Base-by-base conservation (phyloP, 2,113 vertebrate species). In the Cricetomys ansorgei region DNA sequence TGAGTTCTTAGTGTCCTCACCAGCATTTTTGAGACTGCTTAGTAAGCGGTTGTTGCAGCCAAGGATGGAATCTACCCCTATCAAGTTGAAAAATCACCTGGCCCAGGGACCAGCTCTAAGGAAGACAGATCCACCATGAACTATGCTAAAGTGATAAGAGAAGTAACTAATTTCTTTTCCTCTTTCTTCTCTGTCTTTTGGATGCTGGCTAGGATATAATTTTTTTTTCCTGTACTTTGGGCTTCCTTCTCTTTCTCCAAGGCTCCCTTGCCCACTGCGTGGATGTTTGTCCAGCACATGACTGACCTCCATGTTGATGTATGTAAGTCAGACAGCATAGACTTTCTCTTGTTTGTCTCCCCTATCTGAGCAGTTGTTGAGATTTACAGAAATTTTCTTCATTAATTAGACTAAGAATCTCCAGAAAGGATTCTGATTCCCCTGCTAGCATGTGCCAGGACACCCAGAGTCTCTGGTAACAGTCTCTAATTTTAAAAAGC, bases 401-500 rank as follows among this genome's bases (percentile, higher is more conserved):
- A 45, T 23, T 85, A 65, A 48, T 31, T 9, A 45, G 40, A 19
- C 15, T 34, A 29, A 59, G 29, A 48, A 40, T 2, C 73, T 45
- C 29, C 25, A 75, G 73, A 48, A 29, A 27, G 43, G 25, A 48
- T 12, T 45, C 43, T 29, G 73, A 85, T 3, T 48, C 29, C 31
- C 59, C 11, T 57, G 67, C 31, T 69, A 69, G 34, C 67, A 69
- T 13, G 34, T 70, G 29, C 43, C 83, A 65, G 83, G 9, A 48
- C 59, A 85, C 62, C 43, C 59, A 48, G 17, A 85, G 23, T 67
- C 31, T 48, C 59, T 85, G 43, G 29, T 48, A 48, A 37, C 19
- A 17, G 34, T 43, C 25, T 94, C 53, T 72, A 94, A 9, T 62
- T 94, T 92, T 69, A 64, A 31, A 94, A 93, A 89, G 69, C 45